These are phyloP conservation scores for Ophion costatus DNA, from an alignment of 2,888 invertebrate species.

Conservation along the genomic window DNA sequence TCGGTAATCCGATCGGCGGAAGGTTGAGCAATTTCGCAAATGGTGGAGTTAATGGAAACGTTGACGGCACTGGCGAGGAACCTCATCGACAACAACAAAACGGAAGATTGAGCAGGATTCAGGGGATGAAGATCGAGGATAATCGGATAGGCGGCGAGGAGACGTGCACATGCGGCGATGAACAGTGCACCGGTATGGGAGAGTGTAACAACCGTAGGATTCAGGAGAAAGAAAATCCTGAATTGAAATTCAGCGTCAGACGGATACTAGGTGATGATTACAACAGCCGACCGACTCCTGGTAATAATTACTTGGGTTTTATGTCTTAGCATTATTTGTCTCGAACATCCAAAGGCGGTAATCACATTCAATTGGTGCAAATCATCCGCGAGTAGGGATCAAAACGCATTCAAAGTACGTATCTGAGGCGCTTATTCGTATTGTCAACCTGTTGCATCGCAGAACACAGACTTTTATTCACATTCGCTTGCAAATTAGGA, in stretches of 20 bases:
- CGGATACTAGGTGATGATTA: slow-evolving; percentile 92
- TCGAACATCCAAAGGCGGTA: neutral
- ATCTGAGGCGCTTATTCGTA: neutral
- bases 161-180: slow-evolving; percentile 81
- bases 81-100: slow-evolving; percentile 51
- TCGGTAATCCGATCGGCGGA: slow-evolving; percentile 75
- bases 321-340: neutral
- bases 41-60: slow-evolving; percentile 51
- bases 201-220: slow-evolving; percentile 76
- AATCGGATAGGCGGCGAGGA: slow-evolving; percentile 78
- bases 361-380: neutral
- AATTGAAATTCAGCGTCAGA: slow-evolving; percentile 96
- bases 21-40: slow-evolving; percentile 62
- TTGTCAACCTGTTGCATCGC: slow-evolving; percentile 33
- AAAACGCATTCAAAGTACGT: neutral
- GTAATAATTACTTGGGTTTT: slow-evolving; percentile 67
- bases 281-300: slow-evolving; percentile 80
- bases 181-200: slow-evolving; percentile 78
- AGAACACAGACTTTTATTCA: neutral
- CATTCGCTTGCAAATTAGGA: neutral
- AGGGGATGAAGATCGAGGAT: slow-evolving; percentile 74
- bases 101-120: slow-evolving; percentile 51
- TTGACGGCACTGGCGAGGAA: slow-evolving; percentile 60
- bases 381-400: neutral
- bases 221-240: slow-evolving; percentile 87